Conservation (phyloP, 2,113 vertebrate species). For the Gnathonemus echidnorhynchus region DNA sequence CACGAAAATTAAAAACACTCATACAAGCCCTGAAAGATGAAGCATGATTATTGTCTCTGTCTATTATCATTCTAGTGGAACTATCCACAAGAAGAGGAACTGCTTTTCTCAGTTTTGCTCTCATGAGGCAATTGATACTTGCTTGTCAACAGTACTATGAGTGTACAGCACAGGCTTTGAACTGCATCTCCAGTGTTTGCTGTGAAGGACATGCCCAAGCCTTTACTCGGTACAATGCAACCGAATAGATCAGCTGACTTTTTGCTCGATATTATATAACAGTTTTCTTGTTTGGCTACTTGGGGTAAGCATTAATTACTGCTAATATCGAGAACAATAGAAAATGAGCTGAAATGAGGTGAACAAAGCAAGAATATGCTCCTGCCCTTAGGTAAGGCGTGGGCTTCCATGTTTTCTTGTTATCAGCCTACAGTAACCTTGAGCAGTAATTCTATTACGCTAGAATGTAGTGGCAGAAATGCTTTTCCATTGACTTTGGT, state of each 20-base stretch:
- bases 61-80: constrained; percentile 1
- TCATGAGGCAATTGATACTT: background rate
- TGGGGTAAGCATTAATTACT: background rate
- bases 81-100: background rate
- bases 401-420: background rate
- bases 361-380: background rate
- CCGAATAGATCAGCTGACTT: background rate
- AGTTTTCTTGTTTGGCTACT: background rate
- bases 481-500: background rate
- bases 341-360: background rate
- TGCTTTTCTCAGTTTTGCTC: background rate
- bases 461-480: background rate
- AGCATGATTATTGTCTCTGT: background rate
- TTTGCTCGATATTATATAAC: background rate
- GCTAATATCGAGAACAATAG: background rate
- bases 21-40: too few relatives aligned
- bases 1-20: background rate
- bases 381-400: background rate
- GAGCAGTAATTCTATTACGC: background rate
- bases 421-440: background rate
- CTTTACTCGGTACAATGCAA: background rate
- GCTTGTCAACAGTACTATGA: background rate
- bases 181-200: background rate
- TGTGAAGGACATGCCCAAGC: background rate
- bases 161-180: background rate